phyloP scores from a whole-genome alignment of 2,113 vertebrate genomes.

The Circaetus gallicus region DNA sequence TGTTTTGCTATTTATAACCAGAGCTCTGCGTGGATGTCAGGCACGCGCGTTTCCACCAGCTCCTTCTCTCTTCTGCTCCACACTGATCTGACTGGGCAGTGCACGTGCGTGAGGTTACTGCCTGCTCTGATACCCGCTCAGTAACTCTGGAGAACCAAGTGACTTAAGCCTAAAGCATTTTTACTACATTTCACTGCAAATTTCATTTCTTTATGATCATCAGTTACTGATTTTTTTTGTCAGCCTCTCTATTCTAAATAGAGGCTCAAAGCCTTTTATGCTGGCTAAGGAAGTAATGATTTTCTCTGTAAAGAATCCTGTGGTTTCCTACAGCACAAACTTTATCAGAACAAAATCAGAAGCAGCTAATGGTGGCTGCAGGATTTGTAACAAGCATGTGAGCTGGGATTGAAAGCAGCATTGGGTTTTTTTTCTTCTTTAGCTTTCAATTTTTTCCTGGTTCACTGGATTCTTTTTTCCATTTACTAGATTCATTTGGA shows the following conservation, averaged over 20 bases:
- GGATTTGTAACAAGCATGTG: background rate
- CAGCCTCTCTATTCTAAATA: background rate
- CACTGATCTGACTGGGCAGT: accelerated
- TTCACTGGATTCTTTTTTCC: constrained; percentile 16
- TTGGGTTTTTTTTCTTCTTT: background rate
- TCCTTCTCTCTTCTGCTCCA: background rate
- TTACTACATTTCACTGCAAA: background rate
- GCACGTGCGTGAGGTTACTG: accelerated
- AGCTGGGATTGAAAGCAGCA: background rate
- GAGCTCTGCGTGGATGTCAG: background rate
- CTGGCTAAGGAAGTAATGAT: background rate
- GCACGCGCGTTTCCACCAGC: accelerated
- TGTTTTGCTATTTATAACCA: accelerated
- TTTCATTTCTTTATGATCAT: background rate
- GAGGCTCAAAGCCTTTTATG: background rate
- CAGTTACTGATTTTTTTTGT: background rate
- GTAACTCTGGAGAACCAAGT: background rate
- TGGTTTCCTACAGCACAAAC: constrained; percentile 34
- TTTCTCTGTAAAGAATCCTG: constrained; percentile 35
- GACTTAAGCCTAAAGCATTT: background rate
- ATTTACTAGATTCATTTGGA: background rate
- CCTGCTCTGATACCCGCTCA: background rate
- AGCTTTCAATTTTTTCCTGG: constrained; percentile 3
- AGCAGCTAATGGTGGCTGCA: constrained; percentile 1
- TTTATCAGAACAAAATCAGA: constrained; percentile 23